A percentile compares a stretch with the other conserved stretches of the same genome.
These are phyloP conservation scores for Willowsia nigromaculata DNA, from an alignment of 2,888 invertebrate species.

Conservation along the genomic window DNA sequence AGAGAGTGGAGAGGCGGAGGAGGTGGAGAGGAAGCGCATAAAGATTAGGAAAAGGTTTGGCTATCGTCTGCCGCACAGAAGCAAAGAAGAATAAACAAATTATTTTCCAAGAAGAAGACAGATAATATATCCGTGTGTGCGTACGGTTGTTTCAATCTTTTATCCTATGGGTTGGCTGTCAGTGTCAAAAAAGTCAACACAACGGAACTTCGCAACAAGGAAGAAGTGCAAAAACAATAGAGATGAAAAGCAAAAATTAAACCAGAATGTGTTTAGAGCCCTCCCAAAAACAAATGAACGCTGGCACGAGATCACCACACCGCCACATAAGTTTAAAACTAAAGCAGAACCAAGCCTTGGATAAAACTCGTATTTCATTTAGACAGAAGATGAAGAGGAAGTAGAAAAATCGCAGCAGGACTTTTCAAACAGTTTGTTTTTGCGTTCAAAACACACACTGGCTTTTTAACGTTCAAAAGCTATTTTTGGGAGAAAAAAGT, in stretches of 20 bases:
- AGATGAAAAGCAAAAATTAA: background rate
- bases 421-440: background rate
- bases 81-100: constrained; percentile 10
- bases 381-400: constrained; percentile 20
- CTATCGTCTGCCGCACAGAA: background rate
- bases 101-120: background rate
- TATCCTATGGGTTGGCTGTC: background rate
- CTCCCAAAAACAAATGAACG: constrained; percentile 51
- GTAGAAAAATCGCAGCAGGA: constrained; percentile 34
- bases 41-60: constrained; percentile 34
- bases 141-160: background rate
- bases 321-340: background rate
- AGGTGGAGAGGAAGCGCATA: background rate
- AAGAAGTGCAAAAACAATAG: background rate
- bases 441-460: background rate
- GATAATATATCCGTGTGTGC: background rate
- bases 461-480: background rate
- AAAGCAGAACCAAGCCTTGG: background rate
- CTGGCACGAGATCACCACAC: constrained; percentile 40
- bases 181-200: constrained; percentile 58
- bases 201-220: constrained; percentile 31
- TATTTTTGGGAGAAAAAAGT: constrained; percentile 53
- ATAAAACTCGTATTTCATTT: constrained; percentile 48
- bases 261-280: background rate
- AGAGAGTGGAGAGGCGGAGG: background rate